Evolutionary conservation across 1,140 invertebrate species (phyloP).

Genomic region (Notospermus geniculatus): DNA sequence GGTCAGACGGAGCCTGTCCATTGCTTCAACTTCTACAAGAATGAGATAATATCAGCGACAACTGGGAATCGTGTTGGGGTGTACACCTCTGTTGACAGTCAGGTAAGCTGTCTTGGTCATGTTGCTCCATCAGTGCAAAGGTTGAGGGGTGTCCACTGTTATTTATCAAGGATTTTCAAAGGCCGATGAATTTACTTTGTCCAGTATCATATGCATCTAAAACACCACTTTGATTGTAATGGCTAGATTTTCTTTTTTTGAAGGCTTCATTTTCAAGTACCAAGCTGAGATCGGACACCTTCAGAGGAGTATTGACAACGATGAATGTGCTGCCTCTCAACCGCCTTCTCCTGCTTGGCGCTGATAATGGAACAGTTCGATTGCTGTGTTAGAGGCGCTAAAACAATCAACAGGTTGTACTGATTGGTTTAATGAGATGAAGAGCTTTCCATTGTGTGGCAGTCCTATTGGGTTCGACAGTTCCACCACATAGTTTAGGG

Average conservation of each 20-base stretch:
- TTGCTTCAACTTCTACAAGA: slow-evolving; percentile 81
- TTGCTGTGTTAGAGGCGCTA: slow-evolving; percentile 37
- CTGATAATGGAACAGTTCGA: slow-evolving; percentile 83
- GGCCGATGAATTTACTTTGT: slow-evolving; percentile 2
- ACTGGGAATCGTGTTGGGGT: slow-evolving; percentile 84
- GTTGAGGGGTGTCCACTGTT: too few relatives aligned
- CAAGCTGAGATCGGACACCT: slow-evolving; percentile 81
- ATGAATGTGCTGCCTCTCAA: slow-evolving; percentile 87
- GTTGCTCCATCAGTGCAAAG: too few relatives aligned
- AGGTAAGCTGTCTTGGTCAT: too few relatives aligned
- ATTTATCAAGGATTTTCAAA: not conserved
- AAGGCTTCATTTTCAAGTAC: slow-evolving; percentile 77
- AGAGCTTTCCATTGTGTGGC: too few relatives aligned
- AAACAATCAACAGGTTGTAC: too few relatives aligned
- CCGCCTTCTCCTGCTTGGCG: slow-evolving; percentile 79
- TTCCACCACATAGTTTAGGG: too few relatives aligned
- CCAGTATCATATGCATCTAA: not conserved
- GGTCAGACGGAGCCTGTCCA: slow-evolving; percentile 87
- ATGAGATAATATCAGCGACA: slow-evolving; percentile 60
- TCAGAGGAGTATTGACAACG: slow-evolving; percentile 85
- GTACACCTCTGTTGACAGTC: slow-evolving; percentile 69
- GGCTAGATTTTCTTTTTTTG: slow-evolving; percentile 33
- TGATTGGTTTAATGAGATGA: too few relatives aligned
- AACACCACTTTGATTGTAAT: not conserved
- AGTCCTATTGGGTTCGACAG: too few relatives aligned